These are phyloP conservation scores for Xiphophorus maculatus DNA, from an alignment of 2,113 vertebrate species.

Conservation along the genomic window DNA sequence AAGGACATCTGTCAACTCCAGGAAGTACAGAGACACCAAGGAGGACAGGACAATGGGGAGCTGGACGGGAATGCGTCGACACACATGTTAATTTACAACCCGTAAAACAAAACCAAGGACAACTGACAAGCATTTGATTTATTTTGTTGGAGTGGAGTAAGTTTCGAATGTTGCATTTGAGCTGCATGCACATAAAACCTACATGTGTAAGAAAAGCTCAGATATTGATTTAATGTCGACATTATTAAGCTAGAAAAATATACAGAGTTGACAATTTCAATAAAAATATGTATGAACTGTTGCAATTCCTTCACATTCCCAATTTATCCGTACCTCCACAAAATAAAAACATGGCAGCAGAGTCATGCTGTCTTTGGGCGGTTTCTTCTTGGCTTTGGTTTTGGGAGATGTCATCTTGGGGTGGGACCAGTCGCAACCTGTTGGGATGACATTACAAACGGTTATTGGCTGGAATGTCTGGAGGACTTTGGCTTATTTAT, in stretches of 20 bases:
- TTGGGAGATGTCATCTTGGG: slow-evolving; percentile 78
- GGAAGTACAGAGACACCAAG: slow-evolving; percentile 92
- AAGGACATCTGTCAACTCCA: slow-evolving; percentile 95
- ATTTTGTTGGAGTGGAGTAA: slow-evolving; percentile 9
- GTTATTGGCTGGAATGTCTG: not conserved
- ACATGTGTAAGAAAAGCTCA: not conserved
- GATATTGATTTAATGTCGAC: no score
- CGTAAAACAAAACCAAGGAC: slow-evolving; percentile 24
- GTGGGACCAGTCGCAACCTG: slow-evolving; percentile 74
- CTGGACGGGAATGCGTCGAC: slow-evolving; percentile 46
- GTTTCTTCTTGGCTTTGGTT: slow-evolving; percentile 84
- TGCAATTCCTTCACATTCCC: not conserved
- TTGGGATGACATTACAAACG: slow-evolving; percentile 10
- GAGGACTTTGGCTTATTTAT: not conserved
- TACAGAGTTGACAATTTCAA: no score
- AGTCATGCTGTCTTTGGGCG: slow-evolving; percentile 90
- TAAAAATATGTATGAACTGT: no score
- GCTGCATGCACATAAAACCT: not conserved
- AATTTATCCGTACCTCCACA: slow-evolving; percentile 80
- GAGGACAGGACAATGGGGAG: slow-evolving; percentile 95
- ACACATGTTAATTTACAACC: not conserved
- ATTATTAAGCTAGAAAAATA: no score
- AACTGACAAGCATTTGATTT: slow-evolving; percentile 39
- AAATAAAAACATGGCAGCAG: slow-evolving; percentile 93
- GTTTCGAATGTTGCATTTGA: slow-evolving; percentile 17